Base-by-base conservation (phyloP, 1,140 invertebrate species). In the Glossosoma conforme region DNA sequence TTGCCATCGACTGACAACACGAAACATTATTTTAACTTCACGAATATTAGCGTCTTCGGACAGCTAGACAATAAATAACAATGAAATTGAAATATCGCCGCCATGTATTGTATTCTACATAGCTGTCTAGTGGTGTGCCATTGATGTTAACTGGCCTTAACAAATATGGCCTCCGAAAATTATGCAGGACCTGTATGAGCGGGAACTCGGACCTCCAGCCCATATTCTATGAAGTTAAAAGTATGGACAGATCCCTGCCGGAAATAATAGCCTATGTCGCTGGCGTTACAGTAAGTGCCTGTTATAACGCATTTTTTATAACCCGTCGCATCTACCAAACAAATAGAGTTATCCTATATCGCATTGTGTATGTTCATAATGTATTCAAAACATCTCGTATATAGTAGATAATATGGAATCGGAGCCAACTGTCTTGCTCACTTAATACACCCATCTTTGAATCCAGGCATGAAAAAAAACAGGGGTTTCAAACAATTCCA, bases 141-240 rank as follows among this genome's bases (percentile, higher is more conserved):
- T n/a, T n/a, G n/a, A n/a, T n/a, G n/a, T n/a, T n/a, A n/a, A n/a
- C n/a, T n/a, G n/a, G n/a, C n/a, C n/a, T n/a, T n/a, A n/a, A 14
- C 35, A 36, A 36, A 36, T 14, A 36, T 36, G 35, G 35, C 35
- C 11, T 36, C 35, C 20, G 4, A 15, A 24, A 24, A 6, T n/a
- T 55, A 8, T 50, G 46, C 42, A 21, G 42, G 13, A 36, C 47
- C 1, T 52, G 50, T 36, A 52, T 52, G 50, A 20, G 42, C 36
- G n/a, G 20, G n/a, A 11, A 42, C 11, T 20, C 18, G 11, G 43
- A 52, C 20, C 38, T 54, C 10, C 52, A 48, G 11, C 44, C 32
- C 19, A 48, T 54, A 38, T 54, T 54, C 21, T 21, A 15, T 15
- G 22, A 37, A 4, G 24, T 33, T 18, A 13, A 24, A 15, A 22